A percentile compares a stretch with the other conserved stretches of the same genome.
Conservation (phyloP, 2,113 vertebrate species). For the Noturus placidus region DNA sequence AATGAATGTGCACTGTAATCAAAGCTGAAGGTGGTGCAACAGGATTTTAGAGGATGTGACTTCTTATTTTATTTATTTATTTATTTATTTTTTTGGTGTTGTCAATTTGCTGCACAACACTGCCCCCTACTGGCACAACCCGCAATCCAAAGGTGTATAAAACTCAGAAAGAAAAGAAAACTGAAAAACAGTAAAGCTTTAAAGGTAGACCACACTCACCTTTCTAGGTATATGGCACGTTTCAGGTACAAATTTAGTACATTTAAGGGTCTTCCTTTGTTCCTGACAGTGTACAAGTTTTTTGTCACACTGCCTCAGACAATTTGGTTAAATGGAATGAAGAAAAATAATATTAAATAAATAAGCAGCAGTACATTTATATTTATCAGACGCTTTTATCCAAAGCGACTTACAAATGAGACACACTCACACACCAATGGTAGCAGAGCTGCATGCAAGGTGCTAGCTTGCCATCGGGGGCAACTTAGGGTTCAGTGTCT, state of each 20-base stretch:
- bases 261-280: neutral
- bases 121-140: neutral
- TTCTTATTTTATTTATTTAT: too few species aligned
- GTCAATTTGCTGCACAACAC: neutral
- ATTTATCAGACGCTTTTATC: too few species aligned
- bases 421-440: too few species aligned
- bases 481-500: too few species aligned
- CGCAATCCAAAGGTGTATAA: neutral
- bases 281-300: neutral
- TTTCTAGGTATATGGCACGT: neutral
- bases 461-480: too few species aligned
- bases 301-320: neutral
- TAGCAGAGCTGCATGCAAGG: too few species aligned
- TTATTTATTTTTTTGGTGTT: too few species aligned
- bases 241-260: neutral
- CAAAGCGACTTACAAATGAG: too few species aligned
- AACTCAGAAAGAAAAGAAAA: neutral
- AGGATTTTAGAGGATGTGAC: too few species aligned
- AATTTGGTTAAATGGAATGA: neutral
- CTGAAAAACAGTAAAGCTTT: neutral
- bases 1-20: too few species aligned
- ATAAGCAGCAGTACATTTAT: neutral
- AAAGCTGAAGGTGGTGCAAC: too few species aligned
- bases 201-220: neutral
- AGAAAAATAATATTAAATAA: neutral